Percentiles rank a stretch among this genome's conserved stretches.
These are phyloP conservation scores for Entomobrya proxima DNA, from an alignment of 2,888 invertebrate species.

Conservation along the genomic window DNA sequence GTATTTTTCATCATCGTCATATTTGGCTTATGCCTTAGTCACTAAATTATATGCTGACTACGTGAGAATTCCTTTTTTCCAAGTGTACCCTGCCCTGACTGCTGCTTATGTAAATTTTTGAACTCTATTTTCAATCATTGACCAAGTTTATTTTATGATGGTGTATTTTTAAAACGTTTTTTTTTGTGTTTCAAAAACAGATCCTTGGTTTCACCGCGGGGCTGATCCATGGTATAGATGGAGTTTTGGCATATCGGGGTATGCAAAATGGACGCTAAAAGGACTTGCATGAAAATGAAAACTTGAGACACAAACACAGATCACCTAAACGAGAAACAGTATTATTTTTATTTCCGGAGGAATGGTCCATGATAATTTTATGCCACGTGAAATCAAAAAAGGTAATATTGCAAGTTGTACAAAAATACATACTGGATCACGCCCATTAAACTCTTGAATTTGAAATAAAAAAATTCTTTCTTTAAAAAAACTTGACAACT, in stretches of 20 bases:
- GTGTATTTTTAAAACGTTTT: neutral
- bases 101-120: slow-evolving; percentile 88
- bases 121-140: slow-evolving; percentile 12
- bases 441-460: too few relatives aligned
- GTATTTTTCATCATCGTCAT: slow-evolving; percentile 87
- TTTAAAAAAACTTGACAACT: too few relatives aligned
- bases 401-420: too few relatives aligned
- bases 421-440: too few relatives aligned
- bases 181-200: slow-evolving; percentile 78
- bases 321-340: neutral
- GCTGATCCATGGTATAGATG: slow-evolving; percentile 86
- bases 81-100: slow-evolving; percentile 92
- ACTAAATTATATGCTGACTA: slow-evolving; percentile 87
- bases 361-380: too few relatives aligned
- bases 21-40: slow-evolving; percentile 87
- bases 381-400: too few relatives aligned
- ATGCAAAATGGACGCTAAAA: slow-evolving; percentile 77
- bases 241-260: slow-evolving; percentile 84
- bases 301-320: neutral
- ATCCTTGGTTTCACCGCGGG: slow-evolving; percentile 87
- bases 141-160: neutral
- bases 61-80: slow-evolving; percentile 84
- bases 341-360: neutral
- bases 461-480: too few relatives aligned
- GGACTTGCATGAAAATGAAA: neutral